Conservation (phyloP, 2,113 vertebrate species). For the Notarius lentiginosus region DNA sequence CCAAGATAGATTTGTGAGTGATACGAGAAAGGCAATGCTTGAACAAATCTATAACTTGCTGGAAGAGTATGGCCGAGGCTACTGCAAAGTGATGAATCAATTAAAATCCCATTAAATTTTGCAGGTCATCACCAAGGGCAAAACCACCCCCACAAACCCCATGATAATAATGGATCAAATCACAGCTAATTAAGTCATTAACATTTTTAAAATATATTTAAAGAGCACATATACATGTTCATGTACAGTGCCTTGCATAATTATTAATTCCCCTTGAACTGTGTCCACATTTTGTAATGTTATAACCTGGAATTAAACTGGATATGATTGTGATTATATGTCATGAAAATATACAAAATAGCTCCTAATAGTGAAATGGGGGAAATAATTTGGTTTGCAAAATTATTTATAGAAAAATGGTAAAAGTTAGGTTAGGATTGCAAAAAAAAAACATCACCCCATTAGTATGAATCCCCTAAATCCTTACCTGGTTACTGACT, state of each 20-base stretch:
- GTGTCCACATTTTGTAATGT: neutral
- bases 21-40: neutral
- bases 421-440: neutral
- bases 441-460: neutral
- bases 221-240: constrained; percentile 31
- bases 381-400: neutral
- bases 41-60: neutral
- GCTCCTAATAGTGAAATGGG: neutral
- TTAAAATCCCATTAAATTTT: constrained; percentile 73
- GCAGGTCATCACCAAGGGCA: constrained; percentile 67
- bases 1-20: neutral
- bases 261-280: neutral
- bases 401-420: neutral
- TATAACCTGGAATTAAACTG: neutral
- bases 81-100: constrained; percentile 62
- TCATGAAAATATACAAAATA: neutral
- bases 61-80: neutral
- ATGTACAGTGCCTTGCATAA: neutral
- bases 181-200: constrained; percentile 66
- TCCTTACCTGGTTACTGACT: neutral
- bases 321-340: neutral
- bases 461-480: neutral
- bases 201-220: constrained; percentile 63
- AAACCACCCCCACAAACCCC: neutral
- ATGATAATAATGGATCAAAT: constrained; percentile 70